Conservation (phyloP, 2,888 invertebrate species). For the Leptinotarsa juncta region DNA sequence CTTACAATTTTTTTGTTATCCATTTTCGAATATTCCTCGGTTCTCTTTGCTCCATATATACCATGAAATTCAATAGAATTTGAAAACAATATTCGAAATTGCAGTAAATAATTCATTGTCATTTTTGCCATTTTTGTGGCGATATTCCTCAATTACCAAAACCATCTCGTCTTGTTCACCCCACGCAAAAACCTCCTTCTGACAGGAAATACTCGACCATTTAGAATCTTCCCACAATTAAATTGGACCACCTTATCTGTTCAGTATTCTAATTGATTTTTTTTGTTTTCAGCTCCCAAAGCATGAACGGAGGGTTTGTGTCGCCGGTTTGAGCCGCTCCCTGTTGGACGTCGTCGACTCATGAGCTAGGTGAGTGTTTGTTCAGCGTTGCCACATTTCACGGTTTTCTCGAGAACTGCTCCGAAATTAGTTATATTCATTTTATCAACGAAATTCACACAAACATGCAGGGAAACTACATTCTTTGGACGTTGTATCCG, state of each 20-base stretch:
- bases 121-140: no score
- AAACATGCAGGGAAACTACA: no score
- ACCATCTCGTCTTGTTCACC: constrained; percentile 18
- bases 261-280: constrained; percentile 44
- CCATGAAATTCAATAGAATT: no score
- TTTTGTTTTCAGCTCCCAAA: constrained; percentile 74
- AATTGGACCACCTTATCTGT: constrained; percentile 43
- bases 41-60: no score
- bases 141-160: background rate
- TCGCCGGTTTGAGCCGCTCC: constrained; percentile 77
- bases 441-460: no score
- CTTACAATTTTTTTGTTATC: no score
- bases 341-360: constrained; percentile 61
- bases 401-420: no score
- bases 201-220: constrained; percentile 16
- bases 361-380: constrained; percentile 57
- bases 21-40: no score
- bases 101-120: no score
- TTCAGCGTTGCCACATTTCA: constrained; percentile 27
- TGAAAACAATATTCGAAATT: no score
- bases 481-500: no score
- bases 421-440: no score
- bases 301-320: constrained; percentile 79
- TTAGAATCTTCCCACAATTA: constrained; percentile 46
- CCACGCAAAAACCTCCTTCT: constrained; percentile 29